phyloP scores from a whole-genome alignment of 2,113 vertebrate genomes.

The Fregata magnificens region DNA sequence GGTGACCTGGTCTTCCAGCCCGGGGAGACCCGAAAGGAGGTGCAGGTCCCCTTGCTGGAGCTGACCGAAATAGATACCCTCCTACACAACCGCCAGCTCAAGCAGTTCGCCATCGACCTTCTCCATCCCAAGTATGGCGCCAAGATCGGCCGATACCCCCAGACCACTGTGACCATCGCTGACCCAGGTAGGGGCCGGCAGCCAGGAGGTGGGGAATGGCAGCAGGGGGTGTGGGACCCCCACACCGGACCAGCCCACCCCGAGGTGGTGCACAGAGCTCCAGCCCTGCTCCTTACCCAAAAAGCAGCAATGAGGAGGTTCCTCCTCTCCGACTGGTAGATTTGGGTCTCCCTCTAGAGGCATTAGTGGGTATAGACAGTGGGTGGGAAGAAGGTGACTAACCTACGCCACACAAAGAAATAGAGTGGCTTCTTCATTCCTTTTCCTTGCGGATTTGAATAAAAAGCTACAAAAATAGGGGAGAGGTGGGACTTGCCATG shows the following conservation, averaged over 20 bases:
- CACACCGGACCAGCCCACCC: neutral
- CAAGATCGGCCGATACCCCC: conserved; percentile 87
- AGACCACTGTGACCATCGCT: conserved; percentile 85
- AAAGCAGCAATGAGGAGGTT: rapidly evolving
- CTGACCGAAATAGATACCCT: conserved; percentile 83
- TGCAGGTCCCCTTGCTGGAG: conserved; percentile 88
- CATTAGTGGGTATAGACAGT: neutral
- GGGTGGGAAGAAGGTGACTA: neutral
- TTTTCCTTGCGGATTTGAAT: neutral
- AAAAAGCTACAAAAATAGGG: neutral
- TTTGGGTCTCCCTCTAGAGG: conserved; percentile 48
- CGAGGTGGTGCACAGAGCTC: neutral
- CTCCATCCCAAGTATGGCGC: conserved; percentile 88
- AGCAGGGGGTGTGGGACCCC: neutral
- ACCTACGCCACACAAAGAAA: no score
- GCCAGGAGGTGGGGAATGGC: neutral
- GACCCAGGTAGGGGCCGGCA: conserved; percentile 77
- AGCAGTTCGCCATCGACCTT: conserved; percentile 90
- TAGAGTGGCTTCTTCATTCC: neutral
- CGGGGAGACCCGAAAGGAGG: conserved; percentile 86
- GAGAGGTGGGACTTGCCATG: neutral
- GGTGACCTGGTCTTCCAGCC: conserved; percentile 85
- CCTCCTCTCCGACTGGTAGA: neutral
- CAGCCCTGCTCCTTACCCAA: neutral
- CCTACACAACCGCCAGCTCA: conserved; percentile 80